Base-by-base conservation (phyloP, 2,888 invertebrate genomes). In the Mythimna impura region DNA sequence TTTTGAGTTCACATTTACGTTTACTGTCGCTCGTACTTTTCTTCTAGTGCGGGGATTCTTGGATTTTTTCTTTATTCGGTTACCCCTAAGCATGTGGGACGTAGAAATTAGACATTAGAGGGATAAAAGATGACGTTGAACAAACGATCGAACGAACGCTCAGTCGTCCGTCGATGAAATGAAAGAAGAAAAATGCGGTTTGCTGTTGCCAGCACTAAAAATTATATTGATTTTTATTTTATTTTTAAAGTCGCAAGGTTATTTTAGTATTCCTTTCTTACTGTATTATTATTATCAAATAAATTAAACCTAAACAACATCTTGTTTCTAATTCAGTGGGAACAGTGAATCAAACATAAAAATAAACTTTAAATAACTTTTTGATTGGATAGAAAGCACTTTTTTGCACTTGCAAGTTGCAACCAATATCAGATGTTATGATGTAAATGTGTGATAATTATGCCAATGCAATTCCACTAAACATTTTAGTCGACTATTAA, bases 31-130 rank as follows among this genome's bases (percentile, higher is more conserved):
- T 89, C 90, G 92, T 82, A 94, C 92, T 95, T 94, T 95, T 95
- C 95, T 94, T 92, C 95, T 94, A 76, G 93, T 94, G 86, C 93
- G 94, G 90, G 95, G 95, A 93, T 94, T 95, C 92, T 93, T 93
- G 90, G 93, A 91, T 93, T 94, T 95, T 89, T 94, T 95, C 92
- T 91, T 94, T 89, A 90, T 93, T 92, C 93, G 93, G 92, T 94
- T 94, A 94, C 93, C 93, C 93, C 93, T 95, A 93, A 95, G 94
- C 96, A 96, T 96, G 96, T 96, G 96, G 94, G 93, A 93, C 92
- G 89, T 90, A 93, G 91, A 94, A 94, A 91, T 94, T 89, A 92
- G 93, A 93, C 95, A 95, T 95, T 92, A 92, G 91, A 93, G 89
- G 91, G 86, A 91, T 92, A 94, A 94, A 94, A 95, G 95, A 90